Evolutionary conservation across 2,797 vertebrate species (phyloP).

Genomic region (Microchirus variegatus): DNA sequence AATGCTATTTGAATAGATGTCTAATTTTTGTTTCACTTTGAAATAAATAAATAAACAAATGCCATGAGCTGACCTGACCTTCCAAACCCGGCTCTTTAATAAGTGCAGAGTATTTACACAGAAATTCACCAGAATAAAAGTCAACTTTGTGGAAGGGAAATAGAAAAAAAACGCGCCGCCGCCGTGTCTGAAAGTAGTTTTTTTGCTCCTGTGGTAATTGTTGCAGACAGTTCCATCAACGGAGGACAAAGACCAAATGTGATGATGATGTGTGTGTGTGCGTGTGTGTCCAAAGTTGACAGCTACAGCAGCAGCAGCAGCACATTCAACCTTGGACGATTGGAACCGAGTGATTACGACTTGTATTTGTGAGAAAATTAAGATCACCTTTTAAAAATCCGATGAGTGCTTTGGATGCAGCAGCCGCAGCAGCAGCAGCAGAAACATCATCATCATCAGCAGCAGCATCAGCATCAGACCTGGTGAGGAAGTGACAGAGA

Average conservation of each 20-base stretch:
- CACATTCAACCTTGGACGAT: conserved; percentile 46
- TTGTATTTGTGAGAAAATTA: conserved; percentile 86
- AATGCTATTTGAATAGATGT: too few relatives aligned
- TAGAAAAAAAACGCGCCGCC: neutral
- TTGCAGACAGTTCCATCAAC: conserved; percentile 87
- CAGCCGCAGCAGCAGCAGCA: too few relatives aligned
- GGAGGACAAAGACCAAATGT: conserved; percentile 86
- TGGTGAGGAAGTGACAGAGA: conserved; percentile 87
- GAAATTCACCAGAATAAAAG: neutral
- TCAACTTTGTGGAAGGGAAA: neutral
- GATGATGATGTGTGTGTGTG: conserved; percentile 73
- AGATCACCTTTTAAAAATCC: conserved; percentile 25
- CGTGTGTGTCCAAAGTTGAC: conserved; percentile 34
- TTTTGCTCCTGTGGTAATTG: conserved; percentile 86
- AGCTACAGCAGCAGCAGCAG: conserved; percentile 42
- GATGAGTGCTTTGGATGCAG: neutral
- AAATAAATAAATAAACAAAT: too few relatives aligned
- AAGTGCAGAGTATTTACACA: neutral
- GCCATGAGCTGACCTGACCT: too few relatives aligned
- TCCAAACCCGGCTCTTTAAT: neutral
- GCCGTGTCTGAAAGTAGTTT: neutral
- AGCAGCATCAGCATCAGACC: too few relatives aligned
- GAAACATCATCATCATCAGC: too few relatives aligned
- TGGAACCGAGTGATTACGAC: conserved; percentile 86
- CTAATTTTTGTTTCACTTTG: too few relatives aligned